Conservation (phyloP, 2,888 invertebrate species). For the Hyposoter dolosus region DNA sequence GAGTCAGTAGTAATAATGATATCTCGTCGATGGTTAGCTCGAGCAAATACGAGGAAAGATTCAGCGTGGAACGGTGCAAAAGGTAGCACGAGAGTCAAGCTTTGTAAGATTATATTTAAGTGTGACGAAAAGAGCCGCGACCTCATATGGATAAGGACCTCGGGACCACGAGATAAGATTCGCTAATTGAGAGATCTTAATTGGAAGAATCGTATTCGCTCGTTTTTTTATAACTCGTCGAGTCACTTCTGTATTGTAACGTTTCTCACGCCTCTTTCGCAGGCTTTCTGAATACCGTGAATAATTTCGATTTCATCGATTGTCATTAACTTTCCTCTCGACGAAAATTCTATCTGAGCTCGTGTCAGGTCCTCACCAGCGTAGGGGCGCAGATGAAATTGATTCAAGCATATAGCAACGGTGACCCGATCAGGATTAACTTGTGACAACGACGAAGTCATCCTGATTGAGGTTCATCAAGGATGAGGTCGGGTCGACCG, state of each 20-base stretch:
- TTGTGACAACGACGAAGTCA: no score
- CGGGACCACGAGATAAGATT: constrained; percentile 78
- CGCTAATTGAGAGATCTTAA: constrained; percentile 83
- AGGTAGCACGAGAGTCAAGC: constrained; percentile 30
- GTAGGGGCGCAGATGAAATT: no score
- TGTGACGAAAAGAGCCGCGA: constrained; percentile 51
- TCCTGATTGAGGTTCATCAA: no score
- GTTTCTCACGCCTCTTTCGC: constrained; percentile 59
- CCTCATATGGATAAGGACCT: constrained; percentile 57
- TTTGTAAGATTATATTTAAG: constrained; percentile 35
- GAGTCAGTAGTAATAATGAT: constrained; percentile 43
- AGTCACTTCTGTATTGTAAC: constrained; percentile 63
- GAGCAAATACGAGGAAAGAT: constrained; percentile 42
- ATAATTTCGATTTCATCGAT: constrained; percentile 38
- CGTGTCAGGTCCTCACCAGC: no score
- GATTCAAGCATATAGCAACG: no score
- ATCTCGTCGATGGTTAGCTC: constrained; percentile 53
- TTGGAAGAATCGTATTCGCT: constrained; percentile 72
- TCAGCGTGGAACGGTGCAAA: constrained; percentile 2
- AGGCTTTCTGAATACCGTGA: neutral
- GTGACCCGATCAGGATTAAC: neutral
- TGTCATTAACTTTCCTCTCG: neutral
- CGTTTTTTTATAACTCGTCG: constrained; percentile 43
- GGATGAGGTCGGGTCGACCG: no score
- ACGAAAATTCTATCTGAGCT: neutral